Evolutionary conservation across 2,888 invertebrate species (phyloP).

Genomic region (Cheilosia urbana): DNA sequence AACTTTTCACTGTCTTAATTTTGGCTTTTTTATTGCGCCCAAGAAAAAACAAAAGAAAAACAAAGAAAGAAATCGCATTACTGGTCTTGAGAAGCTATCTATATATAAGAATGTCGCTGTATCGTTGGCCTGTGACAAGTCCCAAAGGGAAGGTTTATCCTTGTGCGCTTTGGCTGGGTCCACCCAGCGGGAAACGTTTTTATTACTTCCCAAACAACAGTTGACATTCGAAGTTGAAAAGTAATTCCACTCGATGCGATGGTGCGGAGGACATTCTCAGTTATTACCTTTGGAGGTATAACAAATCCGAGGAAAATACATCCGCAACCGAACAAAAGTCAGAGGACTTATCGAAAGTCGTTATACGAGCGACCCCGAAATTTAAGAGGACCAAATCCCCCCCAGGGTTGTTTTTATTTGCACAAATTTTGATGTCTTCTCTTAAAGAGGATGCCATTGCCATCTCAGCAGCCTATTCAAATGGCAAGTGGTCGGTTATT

Average conservation of each 20-base stretch:
- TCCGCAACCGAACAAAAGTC: conserved; percentile 53
- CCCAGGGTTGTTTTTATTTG: conserved; percentile 28
- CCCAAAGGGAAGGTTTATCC: conserved; percentile 39
- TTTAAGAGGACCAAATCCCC: conserved; percentile 17
- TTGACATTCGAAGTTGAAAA: conserved; percentile 75
- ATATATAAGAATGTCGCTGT: conserved; percentile 35
- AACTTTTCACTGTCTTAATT: conserved; percentile 71
- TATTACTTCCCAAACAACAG: conserved; percentile 74
- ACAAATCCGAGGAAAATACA: conserved; percentile 47
- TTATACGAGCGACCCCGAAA: conserved; percentile 7
- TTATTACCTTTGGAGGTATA: conserved; percentile 71
- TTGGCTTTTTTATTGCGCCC: conserved; percentile 67
- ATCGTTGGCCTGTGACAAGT: conserved; percentile 28
- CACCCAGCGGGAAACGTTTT: conserved; percentile 73
- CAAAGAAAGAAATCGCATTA: background rate
- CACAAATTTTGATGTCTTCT: conserved; percentile 29
- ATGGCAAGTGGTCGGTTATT: background rate
- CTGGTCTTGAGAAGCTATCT: conserved; percentile 29
- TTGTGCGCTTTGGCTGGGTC: conserved; percentile 51
- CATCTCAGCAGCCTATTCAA: conserved; percentile 4
- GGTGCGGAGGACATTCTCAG: conserved; percentile 52
- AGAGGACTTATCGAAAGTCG: conserved; percentile 45
- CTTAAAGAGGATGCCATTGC: conserved; percentile 16
- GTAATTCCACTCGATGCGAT: conserved; percentile 63
- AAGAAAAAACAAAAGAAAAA: conserved; percentile 45